Conservation (phyloP, 2,113 vertebrate species). For the Helogale parvula region DNA sequence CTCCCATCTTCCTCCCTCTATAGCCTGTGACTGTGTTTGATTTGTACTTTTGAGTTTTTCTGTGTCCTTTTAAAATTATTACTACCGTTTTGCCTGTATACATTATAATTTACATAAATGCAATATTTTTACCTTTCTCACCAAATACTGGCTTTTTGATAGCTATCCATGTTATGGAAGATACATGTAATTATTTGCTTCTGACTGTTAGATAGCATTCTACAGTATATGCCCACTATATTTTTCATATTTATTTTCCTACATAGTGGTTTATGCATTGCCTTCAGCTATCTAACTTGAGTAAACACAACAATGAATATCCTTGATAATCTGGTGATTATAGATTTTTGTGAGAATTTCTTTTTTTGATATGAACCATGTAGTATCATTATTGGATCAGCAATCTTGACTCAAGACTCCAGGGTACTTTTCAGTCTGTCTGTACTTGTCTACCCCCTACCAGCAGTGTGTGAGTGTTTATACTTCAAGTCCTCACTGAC, state of each 20-base stretch:
- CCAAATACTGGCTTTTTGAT: background rate
- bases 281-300: background rate
- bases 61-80: background rate
- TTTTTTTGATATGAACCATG: background rate
- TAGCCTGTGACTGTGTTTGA: background rate
- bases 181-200: background rate
- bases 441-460: background rate
- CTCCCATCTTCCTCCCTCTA: background rate
- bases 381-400: background rate
- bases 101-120: background rate
- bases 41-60: background rate
- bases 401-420: background rate
- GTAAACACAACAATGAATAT: background rate
- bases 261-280: background rate
- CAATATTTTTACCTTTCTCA: background rate
- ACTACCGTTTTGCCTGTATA: background rate
- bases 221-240: background rate
- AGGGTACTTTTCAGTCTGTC: background rate
- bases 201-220: background rate
- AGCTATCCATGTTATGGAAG: background rate
- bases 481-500: background rate
- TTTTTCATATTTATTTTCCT: background rate
- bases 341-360: background rate
- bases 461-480: background rate
- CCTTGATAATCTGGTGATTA: background rate